Conservation (phyloP, 1,140 invertebrate genomes). For the Drosophila paulistorum region DNA sequence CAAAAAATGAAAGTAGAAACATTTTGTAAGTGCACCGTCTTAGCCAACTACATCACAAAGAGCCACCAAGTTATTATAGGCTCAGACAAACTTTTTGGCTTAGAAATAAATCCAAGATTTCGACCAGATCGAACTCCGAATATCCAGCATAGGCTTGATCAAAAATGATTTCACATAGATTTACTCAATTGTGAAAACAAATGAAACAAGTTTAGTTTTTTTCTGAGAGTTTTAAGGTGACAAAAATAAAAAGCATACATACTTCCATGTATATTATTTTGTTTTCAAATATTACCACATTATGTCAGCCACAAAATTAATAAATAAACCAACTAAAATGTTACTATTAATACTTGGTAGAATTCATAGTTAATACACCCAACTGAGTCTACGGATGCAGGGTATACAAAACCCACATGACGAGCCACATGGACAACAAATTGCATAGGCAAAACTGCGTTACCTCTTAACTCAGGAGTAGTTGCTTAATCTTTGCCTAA, state of each 20-base stretch:
- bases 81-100: conserved; percentile 39
- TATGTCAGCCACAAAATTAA: too few species aligned
- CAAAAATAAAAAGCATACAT: too few species aligned
- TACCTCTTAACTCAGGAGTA: conserved; percentile 40
- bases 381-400: background rate
- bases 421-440: conserved; percentile 50
- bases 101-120: conserved; percentile 19
- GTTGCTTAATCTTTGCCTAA: conserved; percentile 73
- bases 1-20: conserved; percentile 53
- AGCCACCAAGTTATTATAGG: conserved; percentile 51
- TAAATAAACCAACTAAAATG: too few species aligned
- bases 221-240: too few species aligned
- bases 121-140: background rate
- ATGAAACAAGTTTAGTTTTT: too few species aligned
- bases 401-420: conserved; percentile 45
- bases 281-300: too few species aligned
- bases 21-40: conserved; percentile 48
- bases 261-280: too few species aligned
- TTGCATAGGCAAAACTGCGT: conserved; percentile 52
- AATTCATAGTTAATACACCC: background rate
- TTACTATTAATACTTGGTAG: too few species aligned
- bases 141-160: background rate
- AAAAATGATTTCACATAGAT: too few species aligned
- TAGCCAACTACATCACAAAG: conserved; percentile 17
- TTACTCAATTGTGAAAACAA: too few species aligned